A percentile compares a stretch with the other conserved stretches of the same genome.
Conservation (phyloP, 2,797 vertebrate species). For the Chromis chromis region DNA sequence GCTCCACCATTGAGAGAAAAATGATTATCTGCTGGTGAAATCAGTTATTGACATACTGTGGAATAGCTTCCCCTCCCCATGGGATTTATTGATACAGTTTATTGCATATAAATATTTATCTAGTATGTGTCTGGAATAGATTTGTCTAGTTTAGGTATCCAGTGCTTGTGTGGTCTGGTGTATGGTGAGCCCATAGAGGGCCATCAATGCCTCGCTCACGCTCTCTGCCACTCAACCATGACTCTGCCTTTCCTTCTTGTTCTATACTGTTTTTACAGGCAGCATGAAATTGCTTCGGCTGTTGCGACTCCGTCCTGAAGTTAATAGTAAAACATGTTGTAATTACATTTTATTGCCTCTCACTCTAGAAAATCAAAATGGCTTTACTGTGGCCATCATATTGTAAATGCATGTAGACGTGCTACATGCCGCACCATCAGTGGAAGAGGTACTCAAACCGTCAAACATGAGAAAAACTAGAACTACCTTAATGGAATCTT, state of each 20-base stretch:
- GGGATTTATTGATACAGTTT: constrained; percentile 95
- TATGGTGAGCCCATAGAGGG: constrained; percentile 60
- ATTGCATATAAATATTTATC: constrained; percentile 98
- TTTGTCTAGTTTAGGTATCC: constrained; percentile 85
- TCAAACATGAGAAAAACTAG: constrained; percentile 34
- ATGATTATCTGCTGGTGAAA: constrained; percentile 95
- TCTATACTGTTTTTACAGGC: constrained; percentile 75
- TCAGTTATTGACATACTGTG: constrained; percentile 96
- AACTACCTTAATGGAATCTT: constrained; percentile 20
- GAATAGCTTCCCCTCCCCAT: constrained; percentile 88
- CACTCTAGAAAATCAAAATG: constrained; percentile 74
- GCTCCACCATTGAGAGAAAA: constrained; percentile 86
- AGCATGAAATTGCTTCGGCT: constrained; percentile 80
- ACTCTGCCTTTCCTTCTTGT: constrained; percentile 62
- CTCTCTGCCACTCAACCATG: constrained; percentile 75
- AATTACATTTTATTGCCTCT: constrained; percentile 84
- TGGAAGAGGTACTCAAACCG: constrained; percentile 33
- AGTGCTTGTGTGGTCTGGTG: constrained; percentile 49
- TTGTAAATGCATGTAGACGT: constrained; percentile 70
- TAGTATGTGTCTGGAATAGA: constrained; percentile 95
- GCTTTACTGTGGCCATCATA: constrained; percentile 73
- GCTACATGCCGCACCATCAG: constrained; percentile 39
- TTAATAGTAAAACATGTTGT: constrained; percentile 83
- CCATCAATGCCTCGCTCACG: constrained; percentile 60
- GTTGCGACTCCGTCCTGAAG: constrained; percentile 75